Percentiles rank a stretch among this genome's conserved stretches.
phyloP scores from a whole-genome alignment of 1,140 invertebrate genomes.

The Bombus affinis region DNA sequence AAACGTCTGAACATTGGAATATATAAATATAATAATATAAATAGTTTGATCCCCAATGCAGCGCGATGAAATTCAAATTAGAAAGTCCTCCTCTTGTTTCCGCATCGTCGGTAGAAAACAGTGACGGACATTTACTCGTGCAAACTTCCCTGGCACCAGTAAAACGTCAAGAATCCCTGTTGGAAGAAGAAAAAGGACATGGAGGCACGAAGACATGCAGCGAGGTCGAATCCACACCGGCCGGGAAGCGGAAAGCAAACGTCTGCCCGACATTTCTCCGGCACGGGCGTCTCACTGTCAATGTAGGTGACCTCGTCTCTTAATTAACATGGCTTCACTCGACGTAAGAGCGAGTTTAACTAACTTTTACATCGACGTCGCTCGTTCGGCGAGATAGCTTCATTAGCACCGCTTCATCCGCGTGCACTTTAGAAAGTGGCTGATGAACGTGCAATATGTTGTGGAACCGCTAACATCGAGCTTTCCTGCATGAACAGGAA shows the following conservation, averaged over 20 bases:
- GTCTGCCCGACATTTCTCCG: slow-evolving; percentile 68
- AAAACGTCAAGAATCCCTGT: background rate
- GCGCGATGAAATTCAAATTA: slow-evolving; percentile 27
- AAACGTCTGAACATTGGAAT: background rate
- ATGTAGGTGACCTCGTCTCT: slow-evolving; percentile 79
- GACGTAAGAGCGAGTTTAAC: slow-evolving; percentile 69
- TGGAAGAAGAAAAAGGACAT: background rate
- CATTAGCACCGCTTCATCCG: slow-evolving; percentile 76
- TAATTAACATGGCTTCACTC: slow-evolving; percentile 73
- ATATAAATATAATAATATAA: background rate
- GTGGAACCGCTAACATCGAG: background rate
- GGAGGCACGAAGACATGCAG: background rate
- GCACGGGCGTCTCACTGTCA: slow-evolving; percentile 58
- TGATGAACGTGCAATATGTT: slow-evolving; percentile 68
- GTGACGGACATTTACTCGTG: background rate
- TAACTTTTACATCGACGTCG: slow-evolving; percentile 74
- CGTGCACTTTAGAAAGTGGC: slow-evolving; percentile 74
- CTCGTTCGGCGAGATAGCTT: slow-evolving; percentile 71
- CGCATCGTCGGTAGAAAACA: background rate
- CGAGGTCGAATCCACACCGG: background rate
- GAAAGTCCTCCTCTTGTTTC: slow-evolving; percentile 3
- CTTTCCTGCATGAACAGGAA: slow-evolving; percentile 32
- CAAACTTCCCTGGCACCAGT: background rate
- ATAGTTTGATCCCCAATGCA: background rate
- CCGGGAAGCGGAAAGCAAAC: slow-evolving; percentile 48